These are phyloP conservation scores for Lerema accius DNA, from an alignment of 1,140 invertebrate species.

Conservation along the genomic window DNA sequence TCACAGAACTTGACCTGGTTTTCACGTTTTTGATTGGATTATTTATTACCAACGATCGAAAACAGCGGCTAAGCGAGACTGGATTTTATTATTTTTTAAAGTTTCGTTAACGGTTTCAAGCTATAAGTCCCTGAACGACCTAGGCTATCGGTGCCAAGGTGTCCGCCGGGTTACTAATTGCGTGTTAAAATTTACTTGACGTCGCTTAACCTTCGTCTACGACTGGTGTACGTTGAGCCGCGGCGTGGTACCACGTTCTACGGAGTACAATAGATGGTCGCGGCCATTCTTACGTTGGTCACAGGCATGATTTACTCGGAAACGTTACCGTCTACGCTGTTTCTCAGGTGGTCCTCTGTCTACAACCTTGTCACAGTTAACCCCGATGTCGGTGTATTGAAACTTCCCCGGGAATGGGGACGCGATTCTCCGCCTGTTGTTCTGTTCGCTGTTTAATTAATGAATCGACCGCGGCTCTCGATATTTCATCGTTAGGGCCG, in stretches of 20 bases:
- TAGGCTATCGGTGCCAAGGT: constrained; percentile 72
- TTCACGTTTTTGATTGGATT: too few relatives aligned
- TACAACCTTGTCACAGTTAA: constrained; percentile 76
- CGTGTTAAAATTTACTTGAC: constrained; percentile 80
- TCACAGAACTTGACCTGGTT: too few relatives aligned
- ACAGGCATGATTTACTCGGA: constrained; percentile 57
- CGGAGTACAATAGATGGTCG: constrained; percentile 36
- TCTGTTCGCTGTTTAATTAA: constrained; percentile 63
- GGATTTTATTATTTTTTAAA: not conserved
- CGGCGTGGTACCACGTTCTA: constrained; percentile 16
- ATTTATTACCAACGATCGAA: not conserved
- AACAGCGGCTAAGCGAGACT: not conserved
- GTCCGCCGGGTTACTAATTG: constrained; percentile 71
- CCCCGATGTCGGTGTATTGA: constrained; percentile 64
- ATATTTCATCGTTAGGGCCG: too few relatives aligned
- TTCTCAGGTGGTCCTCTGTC: constrained; percentile 68
- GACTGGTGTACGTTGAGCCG: constrained; percentile 46
- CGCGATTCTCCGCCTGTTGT: constrained; percentile 47
- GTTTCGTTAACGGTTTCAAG: not conserved
- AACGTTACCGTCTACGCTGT: constrained; percentile 56
- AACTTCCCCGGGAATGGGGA: constrained; percentile 70
- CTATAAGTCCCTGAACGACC: constrained; percentile 50
- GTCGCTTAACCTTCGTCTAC: constrained; percentile 68
- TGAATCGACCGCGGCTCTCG: constrained; percentile 49
- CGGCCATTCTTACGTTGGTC: constrained; percentile 44